Percentiles rank a stretch among this genome's conserved stretches.
Conservation (phyloP, 1,140 invertebrate species). For the Ostrea denselamellosa region DNA sequence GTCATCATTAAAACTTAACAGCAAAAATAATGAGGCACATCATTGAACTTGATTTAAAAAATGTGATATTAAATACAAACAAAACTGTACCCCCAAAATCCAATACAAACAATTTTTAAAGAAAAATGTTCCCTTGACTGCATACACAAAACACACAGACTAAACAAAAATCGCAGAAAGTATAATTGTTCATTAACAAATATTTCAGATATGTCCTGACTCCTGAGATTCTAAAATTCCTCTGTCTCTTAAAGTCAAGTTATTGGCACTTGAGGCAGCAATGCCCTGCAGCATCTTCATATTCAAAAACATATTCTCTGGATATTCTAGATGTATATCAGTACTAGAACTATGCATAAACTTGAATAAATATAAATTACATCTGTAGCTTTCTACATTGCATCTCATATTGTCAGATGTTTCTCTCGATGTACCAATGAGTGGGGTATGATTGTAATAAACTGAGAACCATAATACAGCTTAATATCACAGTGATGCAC, state of each 20-base stretch:
- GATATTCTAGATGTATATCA: constrained; percentile 6
- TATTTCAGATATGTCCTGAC: neutral
- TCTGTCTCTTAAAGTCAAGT: neutral
- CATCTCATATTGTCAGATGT: neutral
- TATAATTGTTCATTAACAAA: neutral
- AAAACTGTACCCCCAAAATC: neutral
- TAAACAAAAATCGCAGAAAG: neutral
- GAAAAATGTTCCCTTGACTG: neutral
- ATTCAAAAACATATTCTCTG: neutral
- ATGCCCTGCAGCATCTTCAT: neutral
- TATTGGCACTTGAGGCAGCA: neutral
- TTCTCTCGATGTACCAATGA: neutral
- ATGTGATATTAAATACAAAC: neutral
- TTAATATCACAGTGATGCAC: constrained; percentile 13
- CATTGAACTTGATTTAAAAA: too few relatives aligned
- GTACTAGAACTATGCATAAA: constrained; percentile 13
- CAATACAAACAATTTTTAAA: neutral
- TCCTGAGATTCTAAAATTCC: constrained; percentile 19
- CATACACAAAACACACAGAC: constrained; percentile 7
- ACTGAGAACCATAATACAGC: neutral
- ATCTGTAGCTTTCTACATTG: constrained; percentile 36
- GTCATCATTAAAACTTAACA: neutral
- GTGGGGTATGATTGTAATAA: neutral
- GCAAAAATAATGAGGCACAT: neutral
- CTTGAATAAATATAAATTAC: neutral